Base-by-base conservation (phyloP, 2,888 invertebrate species). In the Pterostichus niger region DNA sequence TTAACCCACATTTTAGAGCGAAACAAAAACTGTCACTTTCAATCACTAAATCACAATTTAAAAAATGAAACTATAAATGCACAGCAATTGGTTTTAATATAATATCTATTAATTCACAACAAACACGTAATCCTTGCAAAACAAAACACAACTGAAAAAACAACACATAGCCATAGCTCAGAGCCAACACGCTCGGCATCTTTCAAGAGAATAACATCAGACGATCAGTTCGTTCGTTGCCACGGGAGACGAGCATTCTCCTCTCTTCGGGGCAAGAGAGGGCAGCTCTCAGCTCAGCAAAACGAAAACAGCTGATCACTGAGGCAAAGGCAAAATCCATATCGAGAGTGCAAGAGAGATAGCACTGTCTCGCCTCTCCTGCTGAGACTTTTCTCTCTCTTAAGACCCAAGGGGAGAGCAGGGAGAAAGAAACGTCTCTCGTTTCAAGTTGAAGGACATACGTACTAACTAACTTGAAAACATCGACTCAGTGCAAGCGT, bases 381-480 rank as follows among this genome's bases (percentile, higher is more conserved):
- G 78, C 79, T 79, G 64, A 54, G 77, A 44, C 31, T 49, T 64
- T 40, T 77, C 56, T 77, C 40, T 75, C 49, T 54, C 13, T 46
- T 9, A 31, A n/a, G 6, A 64, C 17, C 15, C 52, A 17, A 17
- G 33, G 46, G 82, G 49, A 40, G 56, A 24, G 24, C 24, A 24
- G 49, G 61, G 56, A 40, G 75, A 78, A 33, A 40, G 71, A 44
- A 44, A 71, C 52, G 40, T 75, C 44, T 75, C 82, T 52, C 49
- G 33, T 83, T 83, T 83, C 83, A 83, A 83, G 83, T 83, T 83
- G 83, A 83, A 83, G 83, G 83, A 83, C 83, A 83, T 31, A 17
- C 49, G 61, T 83, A 83, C 54, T 83, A 68, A 9, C 64, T 35
- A 40, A 35, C 11, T 24, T 52, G 13, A 76, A 83, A 77, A 83